Conservation (phyloP, 2,888 invertebrate species). For the Cataglyphis livida region DNA sequence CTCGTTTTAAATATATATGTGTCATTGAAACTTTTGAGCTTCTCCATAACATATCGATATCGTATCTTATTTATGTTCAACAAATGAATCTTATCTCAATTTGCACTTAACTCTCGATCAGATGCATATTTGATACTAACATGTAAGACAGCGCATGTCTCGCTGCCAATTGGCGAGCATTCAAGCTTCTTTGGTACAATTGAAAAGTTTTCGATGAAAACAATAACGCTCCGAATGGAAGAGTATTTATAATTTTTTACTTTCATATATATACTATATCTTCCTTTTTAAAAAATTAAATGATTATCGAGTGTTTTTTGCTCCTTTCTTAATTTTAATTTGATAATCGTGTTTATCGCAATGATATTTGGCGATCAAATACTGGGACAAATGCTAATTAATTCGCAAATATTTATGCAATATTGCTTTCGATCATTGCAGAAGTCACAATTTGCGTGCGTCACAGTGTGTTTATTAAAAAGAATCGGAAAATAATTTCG, state of each 20-base stretch:
- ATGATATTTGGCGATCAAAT: not conserved
- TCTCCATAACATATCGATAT: not conserved
- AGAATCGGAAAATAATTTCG: not conserved
- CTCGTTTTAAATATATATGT: not conserved
- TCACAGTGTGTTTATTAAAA: not conserved
- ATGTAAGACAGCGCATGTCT: constrained; percentile 32
- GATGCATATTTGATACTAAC: constrained; percentile 29
- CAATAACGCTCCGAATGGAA: not conserved
- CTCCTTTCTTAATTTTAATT: not conserved
- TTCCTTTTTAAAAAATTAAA: not conserved
- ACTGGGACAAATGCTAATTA: not conserved
- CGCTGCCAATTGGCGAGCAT: constrained; percentile 55
- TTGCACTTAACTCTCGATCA: constrained; percentile 10
- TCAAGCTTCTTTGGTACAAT: constrained; percentile 39
- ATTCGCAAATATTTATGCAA: constrained; percentile 9
- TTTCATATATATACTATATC: not conserved
- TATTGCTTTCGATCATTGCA: not conserved
- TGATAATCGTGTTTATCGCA: not conserved
- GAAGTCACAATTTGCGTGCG: not conserved
- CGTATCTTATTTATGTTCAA: constrained; percentile 2
- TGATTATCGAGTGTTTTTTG: not conserved
- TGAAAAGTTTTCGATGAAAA: constrained; percentile 34
- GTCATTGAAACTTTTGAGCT: not conserved
- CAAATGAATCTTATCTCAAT: constrained; percentile 14
- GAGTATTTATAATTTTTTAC: not conserved